Percentiles rank a stretch among this genome's conserved stretches.
Conservation (phyloP, 2,113 vertebrate species). For the Aix galericulata region DNA sequence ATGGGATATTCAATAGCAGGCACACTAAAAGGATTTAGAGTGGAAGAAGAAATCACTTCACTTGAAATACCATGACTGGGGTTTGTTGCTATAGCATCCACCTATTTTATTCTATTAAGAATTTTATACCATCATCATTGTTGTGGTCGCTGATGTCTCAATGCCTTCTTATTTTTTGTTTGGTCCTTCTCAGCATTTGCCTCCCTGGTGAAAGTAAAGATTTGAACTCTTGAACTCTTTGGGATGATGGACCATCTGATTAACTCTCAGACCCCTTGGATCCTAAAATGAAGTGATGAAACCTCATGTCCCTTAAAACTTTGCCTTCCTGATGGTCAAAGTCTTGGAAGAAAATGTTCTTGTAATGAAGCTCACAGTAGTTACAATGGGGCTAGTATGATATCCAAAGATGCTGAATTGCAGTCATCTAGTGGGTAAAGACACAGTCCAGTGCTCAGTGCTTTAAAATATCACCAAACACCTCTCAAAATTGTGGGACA, state of each 20-base stretch:
- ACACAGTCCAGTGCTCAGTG: background rate
- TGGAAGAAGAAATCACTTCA: conserved; percentile 41
- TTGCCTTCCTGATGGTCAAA: background rate
- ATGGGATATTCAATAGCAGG: conserved; percentile 55
- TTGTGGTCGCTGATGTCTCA: conserved; percentile 10
- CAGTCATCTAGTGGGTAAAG: background rate
- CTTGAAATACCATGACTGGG: conserved; percentile 39
- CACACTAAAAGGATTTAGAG: conserved; percentile 66
- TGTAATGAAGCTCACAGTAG: background rate
- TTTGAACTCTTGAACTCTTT: background rate
- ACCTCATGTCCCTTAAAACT: background rate
- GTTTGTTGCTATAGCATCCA: conserved; percentile 9
- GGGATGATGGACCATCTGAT: background rate
- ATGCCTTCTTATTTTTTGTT: background rate
- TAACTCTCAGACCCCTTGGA: background rate
- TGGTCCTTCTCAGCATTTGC: background rate
- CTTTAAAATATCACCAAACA: background rate
- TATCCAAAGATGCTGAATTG: background rate
- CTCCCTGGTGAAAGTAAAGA: background rate
- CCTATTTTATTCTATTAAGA: conserved; percentile 59
- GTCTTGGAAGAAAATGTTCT: background rate
- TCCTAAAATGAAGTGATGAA: background rate
- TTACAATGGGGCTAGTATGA: background rate
- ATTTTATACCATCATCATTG: background rate
- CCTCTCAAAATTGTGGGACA: background rate